These are phyloP conservation scores for Pseudochromis fuscus DNA, from an alignment of 2,797 vertebrate species.

Conservation along the genomic window DNA sequence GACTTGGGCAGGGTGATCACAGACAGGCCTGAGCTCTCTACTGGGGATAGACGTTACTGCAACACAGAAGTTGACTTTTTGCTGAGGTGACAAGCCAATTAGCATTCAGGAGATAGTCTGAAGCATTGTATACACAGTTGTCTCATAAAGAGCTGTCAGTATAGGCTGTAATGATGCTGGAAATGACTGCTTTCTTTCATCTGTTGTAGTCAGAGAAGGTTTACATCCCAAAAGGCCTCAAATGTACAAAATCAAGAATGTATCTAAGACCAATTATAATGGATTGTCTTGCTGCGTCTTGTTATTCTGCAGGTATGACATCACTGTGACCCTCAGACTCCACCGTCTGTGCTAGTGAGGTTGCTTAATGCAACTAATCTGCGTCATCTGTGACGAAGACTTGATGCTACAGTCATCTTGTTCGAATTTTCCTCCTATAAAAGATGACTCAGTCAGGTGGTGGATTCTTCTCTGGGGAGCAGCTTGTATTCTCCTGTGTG, in stretches of 20 bases:
- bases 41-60: conserved; percentile 42
- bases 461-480: conserved; percentile 50
- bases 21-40: conserved; percentile 40
- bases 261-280: conserved; percentile 51
- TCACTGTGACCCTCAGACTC: conserved; percentile 39
- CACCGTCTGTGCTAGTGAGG: conserved; percentile 15
- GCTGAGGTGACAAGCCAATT: conserved; percentile 55
- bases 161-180: conserved; percentile 25
- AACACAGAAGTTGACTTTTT: conserved; percentile 48
- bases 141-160: conserved; percentile 44
- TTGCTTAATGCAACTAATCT: conserved; percentile 58
- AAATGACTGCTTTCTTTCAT: conserved; percentile 35
- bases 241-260: conserved; percentile 10
- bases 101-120: conserved; percentile 48
- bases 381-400: conserved; percentile 62
- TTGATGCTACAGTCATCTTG: conserved; percentile 46
- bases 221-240: conserved; percentile 20
- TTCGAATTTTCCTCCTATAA: conserved; percentile 43
- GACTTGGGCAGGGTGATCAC: conserved; percentile 46
- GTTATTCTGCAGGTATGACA: conserved; percentile 51
- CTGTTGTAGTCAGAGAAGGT: conserved; percentile 14
- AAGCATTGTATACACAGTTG: conserved; percentile 24
- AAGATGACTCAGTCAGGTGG: conserved; percentile 68
- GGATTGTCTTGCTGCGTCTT: conserved; percentile 17
- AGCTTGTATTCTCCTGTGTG: conserved; percentile 41